Evolutionary conservation across 1,140 invertebrate genomes (phyloP).

Genomic region (Babylonia areolata): DNA sequence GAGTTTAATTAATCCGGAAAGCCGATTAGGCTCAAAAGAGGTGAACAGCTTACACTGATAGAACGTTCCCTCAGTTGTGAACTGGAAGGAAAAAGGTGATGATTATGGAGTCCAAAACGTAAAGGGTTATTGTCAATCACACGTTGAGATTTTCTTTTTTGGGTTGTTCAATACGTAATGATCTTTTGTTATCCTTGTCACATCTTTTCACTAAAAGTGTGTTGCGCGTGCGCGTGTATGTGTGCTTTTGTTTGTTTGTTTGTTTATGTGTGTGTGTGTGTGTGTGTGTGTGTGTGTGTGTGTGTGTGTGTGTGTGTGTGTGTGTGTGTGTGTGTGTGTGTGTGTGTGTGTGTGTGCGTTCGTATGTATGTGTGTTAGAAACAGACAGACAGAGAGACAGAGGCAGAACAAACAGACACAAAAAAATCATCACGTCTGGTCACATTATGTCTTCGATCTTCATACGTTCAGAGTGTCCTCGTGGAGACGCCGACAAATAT

Average conservation of each 20-base stretch:
- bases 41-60: background rate
- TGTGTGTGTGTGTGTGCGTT: background rate
- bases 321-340: background rate
- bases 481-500: background rate
- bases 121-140: too few species aligned
- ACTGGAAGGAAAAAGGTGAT: too few species aligned
- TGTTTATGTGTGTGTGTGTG: background rate
- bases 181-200: too few species aligned
- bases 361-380: background rate
- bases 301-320: background rate
- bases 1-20: too few species aligned
- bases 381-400: background rate
- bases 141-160: background rate
- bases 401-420: background rate
- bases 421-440: background rate
- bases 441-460: background rate
- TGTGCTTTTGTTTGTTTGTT: background rate
- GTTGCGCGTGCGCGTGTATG: too few species aligned
- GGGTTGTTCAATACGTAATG: background rate
- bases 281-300: background rate
- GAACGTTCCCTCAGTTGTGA: background rate
- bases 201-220: too few species aligned
- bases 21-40: background rate
- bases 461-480: background rate
- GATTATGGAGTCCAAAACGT: too few species aligned